A percentile compares a stretch with the other conserved stretches of the same genome.
These are phyloP conservation scores for Pyrocephalus nanus DNA, from an alignment of 2,797 vertebrate species.

Conservation along the genomic window DNA sequence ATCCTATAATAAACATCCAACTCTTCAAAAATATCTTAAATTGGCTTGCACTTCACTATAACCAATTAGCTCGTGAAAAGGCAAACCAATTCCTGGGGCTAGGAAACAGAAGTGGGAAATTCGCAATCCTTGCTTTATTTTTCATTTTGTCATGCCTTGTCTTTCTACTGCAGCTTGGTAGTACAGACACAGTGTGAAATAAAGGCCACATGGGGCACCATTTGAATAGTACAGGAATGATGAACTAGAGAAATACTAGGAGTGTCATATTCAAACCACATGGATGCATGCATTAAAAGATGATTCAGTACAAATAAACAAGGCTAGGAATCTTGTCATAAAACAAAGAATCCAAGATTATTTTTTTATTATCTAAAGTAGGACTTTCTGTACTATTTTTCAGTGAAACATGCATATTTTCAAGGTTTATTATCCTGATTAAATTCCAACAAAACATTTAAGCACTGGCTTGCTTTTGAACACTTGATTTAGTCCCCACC, in stretches of 20 bases:
- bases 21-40: not conserved
- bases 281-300: not conserved
- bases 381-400: not conserved
- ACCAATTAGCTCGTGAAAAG: not conserved
- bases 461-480: conserved; percentile 18
- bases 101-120: not conserved
- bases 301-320: not conserved
- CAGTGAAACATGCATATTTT: not conserved
- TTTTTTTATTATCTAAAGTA: not conserved
- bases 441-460: conserved; percentile 11
- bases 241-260: not conserved
- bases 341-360: not conserved
- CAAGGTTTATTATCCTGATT: conserved; percentile 27
- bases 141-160: not conserved
- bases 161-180: not conserved
- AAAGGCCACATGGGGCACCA: not conserved
- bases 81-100: not conserved
- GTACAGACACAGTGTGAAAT: not conserved
- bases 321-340: not conserved
- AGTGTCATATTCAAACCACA: not conserved
- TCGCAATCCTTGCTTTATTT: not conserved
- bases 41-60: not conserved
- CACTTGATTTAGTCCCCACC: not conserved
- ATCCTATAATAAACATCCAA: not conserved
- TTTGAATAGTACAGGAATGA: not conserved